Evolutionary conservation across 2,888 invertebrate species (phyloP).

Genomic region (Limenitis camilla): DNA sequence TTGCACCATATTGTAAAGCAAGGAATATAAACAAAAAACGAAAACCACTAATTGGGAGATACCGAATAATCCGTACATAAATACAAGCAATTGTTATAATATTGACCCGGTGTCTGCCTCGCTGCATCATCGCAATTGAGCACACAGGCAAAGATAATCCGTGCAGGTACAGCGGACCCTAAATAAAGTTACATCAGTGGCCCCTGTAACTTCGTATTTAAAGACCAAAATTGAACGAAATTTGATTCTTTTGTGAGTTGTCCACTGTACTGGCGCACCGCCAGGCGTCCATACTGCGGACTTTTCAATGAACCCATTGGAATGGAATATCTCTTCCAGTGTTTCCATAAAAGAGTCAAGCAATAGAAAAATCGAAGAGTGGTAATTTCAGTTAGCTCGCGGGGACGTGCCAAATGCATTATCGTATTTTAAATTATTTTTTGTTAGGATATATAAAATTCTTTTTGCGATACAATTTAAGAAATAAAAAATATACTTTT

Average conservation of each 20-base stretch:
- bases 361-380: conserved; percentile 47
- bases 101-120: conserved; percentile 24
- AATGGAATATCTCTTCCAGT: conserved; percentile 69
- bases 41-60: conserved; percentile 8
- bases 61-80: conserved; percentile 11
- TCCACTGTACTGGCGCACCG: conserved; percentile 51
- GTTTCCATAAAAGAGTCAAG: conserved; percentile 68
- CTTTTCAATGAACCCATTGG: conserved; percentile 70
- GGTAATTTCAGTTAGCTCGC: conserved; percentile 22
- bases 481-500: background rate
- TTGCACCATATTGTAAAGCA: background rate
- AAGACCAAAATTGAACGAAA: conserved; percentile 13
- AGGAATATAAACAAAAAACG: background rate
- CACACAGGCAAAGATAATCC: conserved; percentile 64
- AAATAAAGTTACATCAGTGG: conserved; percentile 8
- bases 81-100: conserved; percentile 14
- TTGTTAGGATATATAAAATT: conserved; percentile 5
- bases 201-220: conserved; percentile 10
- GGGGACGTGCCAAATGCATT: conserved; percentile 19
- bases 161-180: conserved; percentile 22
- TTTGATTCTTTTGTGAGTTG: conserved; percentile 9
- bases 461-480: background rate
- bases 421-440: conserved; percentile 13
- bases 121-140: conserved; percentile 64
- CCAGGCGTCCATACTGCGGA: conserved; percentile 69